Evolutionary conservation across 35 echinoderm and acorn worm species (phyloP).

Genomic region (Anneissia japonica): DNA sequence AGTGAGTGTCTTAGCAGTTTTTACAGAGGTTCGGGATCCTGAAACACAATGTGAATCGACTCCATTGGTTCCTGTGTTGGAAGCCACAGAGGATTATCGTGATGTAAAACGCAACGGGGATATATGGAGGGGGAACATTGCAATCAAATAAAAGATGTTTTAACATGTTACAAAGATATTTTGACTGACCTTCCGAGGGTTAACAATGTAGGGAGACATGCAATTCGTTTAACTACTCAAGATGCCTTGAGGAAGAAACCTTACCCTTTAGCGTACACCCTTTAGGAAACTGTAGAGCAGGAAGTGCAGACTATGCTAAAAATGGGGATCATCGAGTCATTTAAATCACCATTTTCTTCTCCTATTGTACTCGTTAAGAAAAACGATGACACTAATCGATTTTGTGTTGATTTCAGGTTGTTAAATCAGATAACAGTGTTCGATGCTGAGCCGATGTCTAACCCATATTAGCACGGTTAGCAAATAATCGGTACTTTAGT

Average conservation of each 20-base stretch:
- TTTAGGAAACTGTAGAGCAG: not conserved
- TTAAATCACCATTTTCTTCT: slow-evolving; percentile 23
- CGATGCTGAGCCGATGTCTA: slow-evolving; percentile 3
- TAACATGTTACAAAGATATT: slow-evolving; percentile 10
- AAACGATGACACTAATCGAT: slow-evolving; percentile 18
- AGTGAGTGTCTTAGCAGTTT: not conserved
- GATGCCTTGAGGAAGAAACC: slow-evolving; percentile 9
- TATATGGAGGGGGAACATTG: not conserved
- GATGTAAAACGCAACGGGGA: not conserved
- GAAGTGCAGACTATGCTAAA: slow-evolving; percentile 43
- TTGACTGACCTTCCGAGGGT: slow-evolving; percentile 37
- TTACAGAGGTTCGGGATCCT: not conserved
- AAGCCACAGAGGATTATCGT: not conserved
- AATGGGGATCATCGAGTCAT: slow-evolving; percentile 46
- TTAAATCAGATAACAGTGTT: slow-evolving; percentile 21
- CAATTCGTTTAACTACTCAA: slow-evolving; percentile 7
- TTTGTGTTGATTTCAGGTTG: slow-evolving; percentile 30
- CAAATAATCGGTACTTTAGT: slow-evolving; percentile 13
- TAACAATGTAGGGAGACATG: slow-evolving; percentile 7
- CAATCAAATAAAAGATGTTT: not conserved
- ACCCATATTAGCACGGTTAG: slow-evolving; percentile 21
- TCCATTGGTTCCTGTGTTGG: no score
- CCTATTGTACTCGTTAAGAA: slow-evolving; percentile 40
- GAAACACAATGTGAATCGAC: no score
- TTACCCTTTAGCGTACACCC: slow-evolving; percentile 19